These are phyloP conservation scores for Dipodomys spectabilis DNA, from an alignment of 2,113 vertebrate genomes.

Conservation along the genomic window DNA sequence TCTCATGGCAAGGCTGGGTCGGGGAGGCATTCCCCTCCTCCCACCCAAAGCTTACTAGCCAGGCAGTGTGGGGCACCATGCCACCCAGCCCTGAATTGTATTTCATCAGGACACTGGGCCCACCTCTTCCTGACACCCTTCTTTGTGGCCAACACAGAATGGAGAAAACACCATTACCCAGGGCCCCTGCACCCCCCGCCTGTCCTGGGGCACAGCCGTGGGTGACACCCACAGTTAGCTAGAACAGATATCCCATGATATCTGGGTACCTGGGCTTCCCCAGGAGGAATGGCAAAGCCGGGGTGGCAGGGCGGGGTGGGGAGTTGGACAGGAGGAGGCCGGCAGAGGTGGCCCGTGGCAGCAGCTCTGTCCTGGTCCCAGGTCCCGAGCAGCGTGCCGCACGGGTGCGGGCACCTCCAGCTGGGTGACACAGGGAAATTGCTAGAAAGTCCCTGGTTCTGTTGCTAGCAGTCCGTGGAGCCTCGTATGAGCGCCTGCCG, in stretches of 20 bases:
- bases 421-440: not conserved
- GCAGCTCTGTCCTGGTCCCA: not conserved
- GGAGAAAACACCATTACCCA: not conserved
- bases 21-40: not conserved
- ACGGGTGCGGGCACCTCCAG: no score
- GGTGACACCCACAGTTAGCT: not conserved
- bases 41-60: not conserved
- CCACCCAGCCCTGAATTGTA: not conserved
- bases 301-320: rapidly evolving
- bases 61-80: not conserved
- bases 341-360: not conserved
- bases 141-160: not conserved
- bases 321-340: not conserved
- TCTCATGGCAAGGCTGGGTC: not conserved
- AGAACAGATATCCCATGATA: not conserved
- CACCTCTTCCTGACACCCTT: not conserved
- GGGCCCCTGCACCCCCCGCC: no score
- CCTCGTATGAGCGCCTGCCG: no score
- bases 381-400: not conserved
- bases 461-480: no score
- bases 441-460: not conserved
- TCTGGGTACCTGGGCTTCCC: not conserved
- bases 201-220: no score
- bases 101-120: no score
- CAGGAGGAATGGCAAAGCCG: rapidly evolving